Conservation (phyloP, 2,888 invertebrate species). For the Catocala fraxini region DNA sequence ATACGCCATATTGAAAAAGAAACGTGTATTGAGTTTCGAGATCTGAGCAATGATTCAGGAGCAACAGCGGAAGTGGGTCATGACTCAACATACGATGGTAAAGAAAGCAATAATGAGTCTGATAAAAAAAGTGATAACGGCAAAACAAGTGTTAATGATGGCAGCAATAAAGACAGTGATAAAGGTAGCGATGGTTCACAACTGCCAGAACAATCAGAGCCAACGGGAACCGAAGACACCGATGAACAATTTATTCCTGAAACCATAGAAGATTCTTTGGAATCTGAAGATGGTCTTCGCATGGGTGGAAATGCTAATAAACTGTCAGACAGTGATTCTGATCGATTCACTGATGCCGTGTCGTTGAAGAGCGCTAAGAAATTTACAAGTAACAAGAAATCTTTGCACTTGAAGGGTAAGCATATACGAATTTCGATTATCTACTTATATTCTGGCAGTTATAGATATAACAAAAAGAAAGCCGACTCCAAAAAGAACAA, state of each 20-base stretch:
- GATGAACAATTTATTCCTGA: not conserved
- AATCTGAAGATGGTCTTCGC: not conserved
- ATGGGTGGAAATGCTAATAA: too few relatives aligned
- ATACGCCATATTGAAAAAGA: conserved; percentile 77
- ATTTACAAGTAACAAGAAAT: not conserved
- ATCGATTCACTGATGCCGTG: too few relatives aligned
- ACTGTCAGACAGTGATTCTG: not conserved
- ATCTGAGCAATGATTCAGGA: conserved; percentile 36
- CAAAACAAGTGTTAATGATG: not conserved
- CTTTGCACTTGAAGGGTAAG: conserved; percentile 3
- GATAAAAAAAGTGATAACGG: not conserved
- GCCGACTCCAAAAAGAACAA: too few relatives aligned
- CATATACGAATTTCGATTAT: not conserved
- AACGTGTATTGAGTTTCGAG: conserved; percentile 73
- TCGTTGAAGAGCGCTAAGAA: not conserved
- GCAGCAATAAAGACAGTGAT: not conserved
- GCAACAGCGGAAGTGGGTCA: not conserved
- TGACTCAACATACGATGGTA: not conserved
- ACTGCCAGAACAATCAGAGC: not conserved
- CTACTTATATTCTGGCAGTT: too few relatives aligned
- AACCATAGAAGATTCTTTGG: not conserved
- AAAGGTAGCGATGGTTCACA: not conserved
- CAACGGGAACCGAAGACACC: not conserved
- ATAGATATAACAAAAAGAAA: too few relatives aligned
- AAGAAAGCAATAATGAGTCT: too few relatives aligned